Evolutionary conservation across 2,888 invertebrate genomes (phyloP).

Genomic region (Anodontia alba): DNA sequence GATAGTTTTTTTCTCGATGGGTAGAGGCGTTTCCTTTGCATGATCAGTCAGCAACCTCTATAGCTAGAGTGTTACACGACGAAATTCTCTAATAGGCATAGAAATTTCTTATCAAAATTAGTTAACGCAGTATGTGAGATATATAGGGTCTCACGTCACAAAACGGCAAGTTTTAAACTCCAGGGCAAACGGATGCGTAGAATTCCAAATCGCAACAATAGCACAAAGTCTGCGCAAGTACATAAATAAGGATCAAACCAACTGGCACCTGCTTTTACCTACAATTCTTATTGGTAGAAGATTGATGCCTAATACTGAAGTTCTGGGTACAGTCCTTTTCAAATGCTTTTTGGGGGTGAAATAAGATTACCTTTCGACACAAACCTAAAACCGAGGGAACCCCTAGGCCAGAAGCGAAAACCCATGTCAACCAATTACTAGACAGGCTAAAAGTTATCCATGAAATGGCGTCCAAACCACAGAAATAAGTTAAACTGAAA

Average conservation of each 20-base stretch:
- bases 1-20: too few relatives aligned
- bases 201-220: conserved; percentile 42
- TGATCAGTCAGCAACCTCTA: too few relatives aligned
- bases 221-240: conserved; percentile 40
- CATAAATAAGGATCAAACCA: conserved; percentile 41
- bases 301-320: conserved; percentile 41
- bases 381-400: conserved; percentile 30
- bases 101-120: conserved; percentile 41
- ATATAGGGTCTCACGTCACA: conserved; percentile 38
- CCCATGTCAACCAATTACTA: conserved; percentile 14
- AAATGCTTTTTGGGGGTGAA: conserved; percentile 50
- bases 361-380: conserved; percentile 51
- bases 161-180: conserved; percentile 48
- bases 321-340: conserved; percentile 48
- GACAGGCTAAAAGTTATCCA: conserved; percentile 27
- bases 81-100: conserved; percentile 42
- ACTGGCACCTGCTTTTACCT: conserved; percentile 38
- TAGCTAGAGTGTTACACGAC: too few relatives aligned
- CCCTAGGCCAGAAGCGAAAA: conserved; percentile 15
- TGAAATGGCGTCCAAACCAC: conserved; percentile 24
- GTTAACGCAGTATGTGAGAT: too few relatives aligned
- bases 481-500: conserved; percentile 23
- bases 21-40: too few relatives aligned
- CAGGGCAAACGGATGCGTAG: conserved; percentile 39
- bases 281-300: conserved; percentile 46